Evolutionary conservation across 2,797 vertebrate genomes (phyloP), one percentile per base, ranked within the genome.

Genomic region (Sebastes variabilis): DNA sequence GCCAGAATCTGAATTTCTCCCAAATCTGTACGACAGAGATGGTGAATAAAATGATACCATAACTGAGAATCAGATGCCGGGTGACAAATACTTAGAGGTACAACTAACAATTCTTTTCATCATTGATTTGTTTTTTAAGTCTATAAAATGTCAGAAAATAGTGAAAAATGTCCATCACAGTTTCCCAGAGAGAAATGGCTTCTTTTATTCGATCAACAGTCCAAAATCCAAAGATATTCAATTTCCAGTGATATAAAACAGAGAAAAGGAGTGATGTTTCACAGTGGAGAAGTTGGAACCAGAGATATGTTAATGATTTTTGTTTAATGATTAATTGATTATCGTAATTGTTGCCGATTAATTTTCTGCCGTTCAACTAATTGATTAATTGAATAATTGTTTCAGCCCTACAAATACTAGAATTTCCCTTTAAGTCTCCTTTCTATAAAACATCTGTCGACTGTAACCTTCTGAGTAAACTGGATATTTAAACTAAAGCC

Each of bases 71-170:
- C 29, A 6, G 8, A 61, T 10, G 4, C 14, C 18, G 9, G 1
- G 29, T 18, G 8, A 61, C 29, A 32, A 61, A 1, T 3, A 27
- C 56, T 59, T 59, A 6, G 24, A 58, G 12, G 4, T 52, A 52
- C 25, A 59, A 29, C 25, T 18, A 18, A 59, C 24, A 27, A 9
- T 18, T 30, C 7, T 60, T 20, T 38, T 66, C 8, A 66, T 66
- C 16, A 20, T 8, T 30, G 11, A 0, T 29, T 67, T 30, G 1
- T 30, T 20, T 2, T 1, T n/a, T 49, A n/a, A 0, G 10, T 22
- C 20, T 62, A 12, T 18, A 18, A 61, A 52, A 73, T 49, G n/a
- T 18, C 4, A 59, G 14, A n/a, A 62, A 20, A 54, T 22, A 54
- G 46, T 20, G 6, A 7, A 18, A 61, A 72, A 12, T 22, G 20